phyloP scores from a whole-genome alignment of 2,797 vertebrate genomes.

The Tinamus major region DNA sequence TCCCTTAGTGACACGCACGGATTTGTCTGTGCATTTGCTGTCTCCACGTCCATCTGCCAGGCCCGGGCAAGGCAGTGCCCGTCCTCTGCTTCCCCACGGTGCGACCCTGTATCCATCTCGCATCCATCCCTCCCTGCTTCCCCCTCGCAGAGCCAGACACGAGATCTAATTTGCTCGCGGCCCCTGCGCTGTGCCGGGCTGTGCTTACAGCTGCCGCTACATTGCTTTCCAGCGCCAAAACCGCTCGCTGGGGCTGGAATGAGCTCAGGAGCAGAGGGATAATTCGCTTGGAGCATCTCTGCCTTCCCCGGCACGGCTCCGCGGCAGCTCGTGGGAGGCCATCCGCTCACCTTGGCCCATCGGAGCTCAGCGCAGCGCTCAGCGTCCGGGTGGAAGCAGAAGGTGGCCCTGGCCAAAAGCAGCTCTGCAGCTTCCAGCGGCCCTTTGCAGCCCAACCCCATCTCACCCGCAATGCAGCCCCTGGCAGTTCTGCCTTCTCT shows the following conservation, averaged over 20 bases:
- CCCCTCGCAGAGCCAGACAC: slow-evolving; percentile 53
- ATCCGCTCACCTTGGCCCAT: too few species aligned
- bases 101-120: background rate
- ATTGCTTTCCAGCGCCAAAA: slow-evolving; percentile 43
- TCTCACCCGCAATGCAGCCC: background rate
- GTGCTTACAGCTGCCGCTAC: slow-evolving; percentile 61
- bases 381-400: background rate
- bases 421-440: background rate
- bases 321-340: background rate
- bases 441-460: rapidly evolving
- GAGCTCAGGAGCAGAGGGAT: slow-evolving; percentile 13
- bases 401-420: background rate
- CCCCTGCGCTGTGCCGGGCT: slow-evolving; percentile 54
- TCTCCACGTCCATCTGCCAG: rapidly evolving
- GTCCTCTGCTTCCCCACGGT: background rate
- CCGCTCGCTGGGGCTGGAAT: slow-evolving; percentile 25
- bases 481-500: background rate
- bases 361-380: background rate
- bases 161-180: slow-evolving; percentile 64
- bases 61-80: background rate
- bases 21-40: background rate
- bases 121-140: slow-evolving; percentile 56
- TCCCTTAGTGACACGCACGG: background rate
- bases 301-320: background rate
- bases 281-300: slow-evolving; percentile 28